Evolutionary conservation across 2,797 vertebrate species (phyloP).

Genomic region (Microctenopoma steveboyesi): DNA sequence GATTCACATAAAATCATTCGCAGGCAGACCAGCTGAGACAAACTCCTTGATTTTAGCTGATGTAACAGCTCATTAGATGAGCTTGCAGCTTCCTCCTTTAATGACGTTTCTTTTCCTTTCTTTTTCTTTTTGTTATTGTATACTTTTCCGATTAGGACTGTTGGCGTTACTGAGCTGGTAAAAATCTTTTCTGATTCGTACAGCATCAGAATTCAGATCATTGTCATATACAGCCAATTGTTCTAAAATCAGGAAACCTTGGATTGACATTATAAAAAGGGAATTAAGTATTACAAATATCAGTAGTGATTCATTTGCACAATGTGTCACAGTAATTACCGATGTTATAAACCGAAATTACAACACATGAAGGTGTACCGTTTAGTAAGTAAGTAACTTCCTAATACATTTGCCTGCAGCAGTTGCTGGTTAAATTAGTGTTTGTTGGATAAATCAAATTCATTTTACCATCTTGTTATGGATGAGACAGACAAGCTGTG

Average conservation of each 20-base stretch:
- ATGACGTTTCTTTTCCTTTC: constrained; percentile 4
- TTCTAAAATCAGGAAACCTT: no score
- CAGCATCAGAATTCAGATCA: background rate
- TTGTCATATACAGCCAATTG: background rate
- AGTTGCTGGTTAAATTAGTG: constrained; percentile 33
- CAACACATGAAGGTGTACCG: background rate
- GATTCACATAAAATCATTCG: background rate
- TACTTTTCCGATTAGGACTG: constrained; percentile 25
- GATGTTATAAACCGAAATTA: no score
- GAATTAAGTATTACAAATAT: no score
- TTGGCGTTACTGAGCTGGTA: constrained; percentile 22
- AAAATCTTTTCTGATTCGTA: constrained; percentile 13
- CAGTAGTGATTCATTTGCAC: no score
- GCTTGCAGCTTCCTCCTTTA: constrained; percentile 7
- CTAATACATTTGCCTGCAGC: constrained; percentile 6
- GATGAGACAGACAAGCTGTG: constrained; percentile 61
- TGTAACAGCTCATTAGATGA: constrained; percentile 39
- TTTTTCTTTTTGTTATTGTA: background rate
- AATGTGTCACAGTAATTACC: no score
- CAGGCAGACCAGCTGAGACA: constrained; percentile 7
- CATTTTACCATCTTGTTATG: constrained; percentile 59
- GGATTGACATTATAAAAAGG: background rate
- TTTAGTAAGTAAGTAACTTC: background rate
- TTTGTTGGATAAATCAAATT: constrained; percentile 59
- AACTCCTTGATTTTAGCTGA: constrained; percentile 8